Evolutionary conservation across 2,888 invertebrate genomes (phyloP).

Genomic region (Macrosiphum euphorbiae): DNA sequence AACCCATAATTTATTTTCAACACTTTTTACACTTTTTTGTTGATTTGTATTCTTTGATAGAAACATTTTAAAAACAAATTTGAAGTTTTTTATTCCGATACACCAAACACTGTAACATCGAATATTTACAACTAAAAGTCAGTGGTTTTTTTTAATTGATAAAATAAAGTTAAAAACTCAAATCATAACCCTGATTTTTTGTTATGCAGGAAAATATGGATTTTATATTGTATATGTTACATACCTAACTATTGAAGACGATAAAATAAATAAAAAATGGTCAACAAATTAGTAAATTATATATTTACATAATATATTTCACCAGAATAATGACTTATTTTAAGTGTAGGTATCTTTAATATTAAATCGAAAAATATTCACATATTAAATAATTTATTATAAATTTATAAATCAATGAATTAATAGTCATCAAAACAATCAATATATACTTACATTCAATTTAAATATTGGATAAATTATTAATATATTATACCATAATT

Average conservation of each 20-base stretch:
- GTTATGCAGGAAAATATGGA: neutral
- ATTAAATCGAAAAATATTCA: neutral
- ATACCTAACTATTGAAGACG: neutral
- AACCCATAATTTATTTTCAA: neutral
- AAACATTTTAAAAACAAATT: neutral
- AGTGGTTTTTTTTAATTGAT: neutral
- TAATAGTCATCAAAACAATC: neutral
- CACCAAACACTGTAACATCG: neutral
- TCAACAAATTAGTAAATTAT: neutral
- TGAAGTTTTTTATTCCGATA: neutral
- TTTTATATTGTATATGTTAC: neutral
- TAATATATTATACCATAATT: neutral
- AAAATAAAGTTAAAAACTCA: neutral
- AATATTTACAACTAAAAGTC: neutral
- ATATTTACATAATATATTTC: neutral
- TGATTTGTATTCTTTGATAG: neutral
- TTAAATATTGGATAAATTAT: neutral
- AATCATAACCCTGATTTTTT: neutral
- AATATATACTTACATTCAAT: neutral
- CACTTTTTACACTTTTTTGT: neutral
- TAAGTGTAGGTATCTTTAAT: neutral
- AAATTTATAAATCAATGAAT: neutral
- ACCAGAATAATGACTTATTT: neutral
- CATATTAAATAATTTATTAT: neutral
- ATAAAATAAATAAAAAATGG: neutral